Evolutionary conservation across 2,113 vertebrate genomes (phyloP).

Genomic region (Sialia sialis): DNA sequence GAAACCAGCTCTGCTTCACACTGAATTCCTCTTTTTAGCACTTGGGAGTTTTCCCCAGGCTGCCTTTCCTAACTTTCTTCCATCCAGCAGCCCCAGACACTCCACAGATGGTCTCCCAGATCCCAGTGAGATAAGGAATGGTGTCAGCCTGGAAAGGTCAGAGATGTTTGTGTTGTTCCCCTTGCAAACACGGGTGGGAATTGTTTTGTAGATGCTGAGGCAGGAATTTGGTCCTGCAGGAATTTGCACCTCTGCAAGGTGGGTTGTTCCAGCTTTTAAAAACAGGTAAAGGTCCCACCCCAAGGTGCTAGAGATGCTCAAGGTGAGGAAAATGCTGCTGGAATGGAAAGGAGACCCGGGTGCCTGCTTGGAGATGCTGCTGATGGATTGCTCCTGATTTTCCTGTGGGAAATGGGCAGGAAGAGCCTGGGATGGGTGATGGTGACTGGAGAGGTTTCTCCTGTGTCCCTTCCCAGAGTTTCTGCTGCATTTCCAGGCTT

Average conservation of each 20-base stretch:
- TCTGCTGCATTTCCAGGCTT: neutral
- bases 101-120: neutral
- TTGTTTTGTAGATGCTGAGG: neutral
- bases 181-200: accelerated
- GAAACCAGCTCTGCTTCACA: neutral
- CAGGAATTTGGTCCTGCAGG: neutral
- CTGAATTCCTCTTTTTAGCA: neutral
- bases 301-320: neutral
- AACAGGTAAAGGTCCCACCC: neutral
- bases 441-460: neutral
- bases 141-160: neutral
- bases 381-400: neutral
- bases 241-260: neutral
- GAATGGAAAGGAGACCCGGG: neutral
- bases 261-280: neutral
- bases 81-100: neutral
- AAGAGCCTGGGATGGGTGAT: neutral
- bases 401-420: accelerated
- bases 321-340: neutral
- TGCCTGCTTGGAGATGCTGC: neutral
- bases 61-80: neutral
- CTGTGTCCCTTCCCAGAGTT: neutral
- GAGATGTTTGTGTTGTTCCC: neutral
- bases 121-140: neutral
- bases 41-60: neutral